Percentiles rank a stretch among this genome's conserved stretches.
phyloP scores from a whole-genome alignment of 2,113 vertebrate species.

The Ammospiza caudacuta region DNA sequence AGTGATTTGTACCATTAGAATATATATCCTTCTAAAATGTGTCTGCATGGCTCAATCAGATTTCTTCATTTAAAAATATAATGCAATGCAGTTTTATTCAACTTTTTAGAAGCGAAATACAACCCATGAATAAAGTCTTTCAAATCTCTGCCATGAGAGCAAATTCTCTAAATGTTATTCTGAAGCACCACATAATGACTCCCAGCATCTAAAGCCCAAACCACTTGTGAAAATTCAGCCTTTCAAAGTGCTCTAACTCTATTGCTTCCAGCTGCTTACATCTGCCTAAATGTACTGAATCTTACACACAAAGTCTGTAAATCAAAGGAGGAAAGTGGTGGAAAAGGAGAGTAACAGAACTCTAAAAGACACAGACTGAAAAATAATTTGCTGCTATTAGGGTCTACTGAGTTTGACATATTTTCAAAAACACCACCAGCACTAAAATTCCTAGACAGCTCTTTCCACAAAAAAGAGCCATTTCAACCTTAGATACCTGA shows the following conservation, averaged over 20 bases:
- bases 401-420: not conserved
- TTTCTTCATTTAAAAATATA: slow-evolving; percentile 64
- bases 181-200: slow-evolving; percentile 68
- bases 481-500: not conserved
- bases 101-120: slow-evolving; percentile 65
- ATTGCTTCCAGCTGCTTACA: slow-evolving; percentile 74
- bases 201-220: slow-evolving; percentile 68
- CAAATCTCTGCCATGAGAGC: slow-evolving; percentile 61
- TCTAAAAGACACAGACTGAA: not conserved
- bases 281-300: slow-evolving; percentile 56
- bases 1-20: slow-evolving; percentile 58
- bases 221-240: slow-evolving; percentile 73
- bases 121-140: slow-evolving; percentile 72
- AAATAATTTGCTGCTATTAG: slow-evolving; percentile 54
- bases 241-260: slow-evolving; percentile 65
- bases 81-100: slow-evolving; percentile 64
- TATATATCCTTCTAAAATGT: slow-evolving; percentile 48
- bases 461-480: not conserved
- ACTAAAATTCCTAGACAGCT: not conserved
- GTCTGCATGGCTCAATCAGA: slow-evolving; percentile 51
- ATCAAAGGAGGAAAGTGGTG: slow-evolving; percentile 49
- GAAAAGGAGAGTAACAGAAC: slow-evolving; percentile 3
- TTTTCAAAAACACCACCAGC: slow-evolving; percentile 7
- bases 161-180: slow-evolving; percentile 74
- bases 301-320: slow-evolving; percentile 41